These are phyloP conservation scores for Limnephilus auricula DNA, from an alignment of 2,888 invertebrate species.

Conservation along the genomic window DNA sequence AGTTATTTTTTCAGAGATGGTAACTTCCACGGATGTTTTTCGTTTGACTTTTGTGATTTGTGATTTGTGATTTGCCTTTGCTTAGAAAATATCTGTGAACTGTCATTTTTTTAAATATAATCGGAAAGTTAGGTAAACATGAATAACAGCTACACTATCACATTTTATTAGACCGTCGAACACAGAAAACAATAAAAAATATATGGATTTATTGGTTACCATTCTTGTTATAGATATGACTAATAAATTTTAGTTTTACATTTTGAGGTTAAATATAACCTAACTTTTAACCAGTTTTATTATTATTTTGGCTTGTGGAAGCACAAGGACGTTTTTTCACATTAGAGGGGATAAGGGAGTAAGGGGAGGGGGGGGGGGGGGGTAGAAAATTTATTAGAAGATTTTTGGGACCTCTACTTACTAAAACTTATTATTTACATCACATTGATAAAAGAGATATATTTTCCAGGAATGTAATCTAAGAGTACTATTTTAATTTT, in stretches of 20 bases:
- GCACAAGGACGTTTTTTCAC: too few relatives aligned
- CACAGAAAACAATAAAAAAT: neutral
- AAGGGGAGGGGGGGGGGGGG: too few relatives aligned
- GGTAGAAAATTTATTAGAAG: too few relatives aligned
- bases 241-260: neutral
- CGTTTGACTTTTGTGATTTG: neutral
- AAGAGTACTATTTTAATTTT: too few relatives aligned
- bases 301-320: neutral
- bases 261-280: neutral
- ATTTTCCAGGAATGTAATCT: too few relatives aligned
- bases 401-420: too few relatives aligned
- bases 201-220: neutral
- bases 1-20: too few relatives aligned
- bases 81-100: neutral
- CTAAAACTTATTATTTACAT: too few relatives aligned
- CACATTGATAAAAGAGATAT: too few relatives aligned
- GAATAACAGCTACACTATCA: neutral
- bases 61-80: neutral
- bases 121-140: neutral
- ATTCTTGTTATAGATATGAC: neutral
- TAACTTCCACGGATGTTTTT: neutral
- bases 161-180: neutral
- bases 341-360: too few relatives aligned
- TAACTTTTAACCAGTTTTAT: neutral
- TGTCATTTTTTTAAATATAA: neutral